Percentiles rank a stretch among this genome's conserved stretches.
Evolutionary conservation across 2,797 vertebrate genomes (phyloP).

Genomic region (Pangasius larnaudii): DNA sequence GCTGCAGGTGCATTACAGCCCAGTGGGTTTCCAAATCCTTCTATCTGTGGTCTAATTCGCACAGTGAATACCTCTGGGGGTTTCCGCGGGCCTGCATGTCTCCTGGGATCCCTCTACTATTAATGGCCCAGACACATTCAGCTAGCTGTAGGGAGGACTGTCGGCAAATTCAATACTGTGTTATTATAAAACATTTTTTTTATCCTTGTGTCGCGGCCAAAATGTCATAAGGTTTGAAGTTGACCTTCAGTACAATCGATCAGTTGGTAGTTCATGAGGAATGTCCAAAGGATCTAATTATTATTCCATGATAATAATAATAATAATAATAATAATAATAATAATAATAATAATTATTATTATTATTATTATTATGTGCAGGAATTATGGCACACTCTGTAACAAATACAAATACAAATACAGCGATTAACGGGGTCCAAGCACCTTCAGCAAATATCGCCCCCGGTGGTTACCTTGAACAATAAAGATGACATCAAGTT

Average conservation of each 20-base stretch:
- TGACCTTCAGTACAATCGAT: slow-evolving; percentile 36
- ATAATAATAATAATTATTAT: no score
- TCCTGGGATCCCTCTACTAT: slow-evolving; percentile 44
- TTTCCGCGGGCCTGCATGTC: slow-evolving; percentile 22
- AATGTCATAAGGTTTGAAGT: slow-evolving; percentile 41
- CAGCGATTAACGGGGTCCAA: background rate
- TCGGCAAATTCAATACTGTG: slow-evolving; percentile 28
- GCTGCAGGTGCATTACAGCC: slow-evolving; percentile 47
- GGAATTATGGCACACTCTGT: background rate
- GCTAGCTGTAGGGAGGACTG: slow-evolving; percentile 24
- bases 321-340: no score
- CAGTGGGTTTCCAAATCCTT: slow-evolving; percentile 45
- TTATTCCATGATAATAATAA: background rate
- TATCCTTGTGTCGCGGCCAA: slow-evolving; percentile 14
- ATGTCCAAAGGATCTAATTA: slow-evolving; percentile 10
- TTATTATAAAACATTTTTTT: slow-evolving; percentile 40
- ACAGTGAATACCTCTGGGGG: slow-evolving; percentile 44
- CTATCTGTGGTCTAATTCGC: slow-evolving; percentile 40
- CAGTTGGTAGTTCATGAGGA: slow-evolving; percentile 2
- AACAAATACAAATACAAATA: background rate
- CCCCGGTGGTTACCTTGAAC: background rate
- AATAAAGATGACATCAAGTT: background rate
- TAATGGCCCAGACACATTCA: slow-evolving; percentile 37
- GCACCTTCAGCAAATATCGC: background rate
- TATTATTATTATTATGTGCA: no score